Conservation (phyloP, 1,140 invertebrate genomes). For the Pemphigus obesinymphae region DNA sequence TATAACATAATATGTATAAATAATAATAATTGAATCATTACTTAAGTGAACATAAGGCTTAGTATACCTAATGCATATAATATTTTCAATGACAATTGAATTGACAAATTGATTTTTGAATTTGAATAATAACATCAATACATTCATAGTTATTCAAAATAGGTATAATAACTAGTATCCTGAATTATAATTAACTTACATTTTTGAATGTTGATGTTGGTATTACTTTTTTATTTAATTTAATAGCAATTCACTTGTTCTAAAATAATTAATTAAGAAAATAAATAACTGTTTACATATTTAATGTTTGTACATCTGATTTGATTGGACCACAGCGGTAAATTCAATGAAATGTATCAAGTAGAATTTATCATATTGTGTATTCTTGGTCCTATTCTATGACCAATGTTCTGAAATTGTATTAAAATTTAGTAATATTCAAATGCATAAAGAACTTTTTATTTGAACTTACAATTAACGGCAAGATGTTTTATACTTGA, state of each 20-base stretch:
- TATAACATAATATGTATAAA: neutral
- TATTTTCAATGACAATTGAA: too few species aligned
- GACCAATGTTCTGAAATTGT: too few species aligned
- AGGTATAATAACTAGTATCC: too few species aligned
- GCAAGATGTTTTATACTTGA: neutral
- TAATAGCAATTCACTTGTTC: neutral
- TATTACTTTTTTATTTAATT: neutral
- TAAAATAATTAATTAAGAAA: neutral
- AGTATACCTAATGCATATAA: too few species aligned
- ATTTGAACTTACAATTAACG: too few species aligned
- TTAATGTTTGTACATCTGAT: neutral
- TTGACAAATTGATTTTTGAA: too few species aligned
- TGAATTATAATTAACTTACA: neutral
- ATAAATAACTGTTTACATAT: neutral
- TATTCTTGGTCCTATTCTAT: neutral
- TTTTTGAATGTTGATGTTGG: neutral
- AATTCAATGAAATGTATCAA: neutral
- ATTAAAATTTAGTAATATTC: too few species aligned
- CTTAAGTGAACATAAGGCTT: neutral
- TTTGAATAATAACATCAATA: too few species aligned
- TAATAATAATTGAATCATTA: neutral
- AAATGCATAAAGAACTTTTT: too few species aligned
- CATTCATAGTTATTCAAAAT: neutral
- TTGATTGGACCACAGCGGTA: neutral
- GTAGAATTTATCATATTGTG: neutral